Conservation (phyloP, 2,797 vertebrate genomes). For the Anguilla anguilla region DNA sequence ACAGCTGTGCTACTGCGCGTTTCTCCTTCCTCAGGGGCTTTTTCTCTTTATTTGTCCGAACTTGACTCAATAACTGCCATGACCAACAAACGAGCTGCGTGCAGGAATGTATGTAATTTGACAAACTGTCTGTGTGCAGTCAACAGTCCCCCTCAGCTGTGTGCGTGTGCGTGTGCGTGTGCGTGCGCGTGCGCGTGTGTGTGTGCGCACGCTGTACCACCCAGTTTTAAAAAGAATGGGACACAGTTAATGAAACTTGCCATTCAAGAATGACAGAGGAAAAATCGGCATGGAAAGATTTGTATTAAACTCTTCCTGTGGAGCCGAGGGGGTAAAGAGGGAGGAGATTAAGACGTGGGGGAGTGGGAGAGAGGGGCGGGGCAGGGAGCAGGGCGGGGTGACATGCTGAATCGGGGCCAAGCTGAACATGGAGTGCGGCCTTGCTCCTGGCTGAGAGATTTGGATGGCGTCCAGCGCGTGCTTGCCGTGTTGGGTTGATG, state of each 20-base stretch:
- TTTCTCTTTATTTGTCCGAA: neutral
- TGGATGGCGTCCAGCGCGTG: slow-evolving; percentile 58
- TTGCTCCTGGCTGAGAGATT: slow-evolving; percentile 57
- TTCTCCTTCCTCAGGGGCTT: neutral
- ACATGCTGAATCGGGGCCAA: slow-evolving; percentile 65
- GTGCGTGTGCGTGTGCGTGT: neutral
- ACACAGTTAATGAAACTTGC: slow-evolving; percentile 38
- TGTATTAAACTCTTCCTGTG: slow-evolving; percentile 50
- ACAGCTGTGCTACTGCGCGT: neutral
- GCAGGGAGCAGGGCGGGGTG: neutral
- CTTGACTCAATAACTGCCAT: neutral
- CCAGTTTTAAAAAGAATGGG: slow-evolving; percentile 41
- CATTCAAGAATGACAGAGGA: slow-evolving; percentile 37
- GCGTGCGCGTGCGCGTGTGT: slow-evolving; percentile 28
- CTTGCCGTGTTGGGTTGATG: slow-evolving; percentile 55
- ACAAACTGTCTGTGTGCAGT: neutral
- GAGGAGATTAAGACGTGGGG: slow-evolving; percentile 41
- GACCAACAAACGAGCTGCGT: neutral
- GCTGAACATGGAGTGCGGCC: slow-evolving; percentile 52
- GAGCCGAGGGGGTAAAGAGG: slow-evolving; percentile 35
- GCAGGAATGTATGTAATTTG: neutral
- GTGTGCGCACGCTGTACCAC: neutral
- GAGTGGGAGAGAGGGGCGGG: slow-evolving; percentile 17
- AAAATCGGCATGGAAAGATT: slow-evolving; percentile 38
- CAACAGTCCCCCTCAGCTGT: neutral